phyloP scores from a whole-genome alignment of 2,888 invertebrate genomes.

The Coremacera marginata region DNA sequence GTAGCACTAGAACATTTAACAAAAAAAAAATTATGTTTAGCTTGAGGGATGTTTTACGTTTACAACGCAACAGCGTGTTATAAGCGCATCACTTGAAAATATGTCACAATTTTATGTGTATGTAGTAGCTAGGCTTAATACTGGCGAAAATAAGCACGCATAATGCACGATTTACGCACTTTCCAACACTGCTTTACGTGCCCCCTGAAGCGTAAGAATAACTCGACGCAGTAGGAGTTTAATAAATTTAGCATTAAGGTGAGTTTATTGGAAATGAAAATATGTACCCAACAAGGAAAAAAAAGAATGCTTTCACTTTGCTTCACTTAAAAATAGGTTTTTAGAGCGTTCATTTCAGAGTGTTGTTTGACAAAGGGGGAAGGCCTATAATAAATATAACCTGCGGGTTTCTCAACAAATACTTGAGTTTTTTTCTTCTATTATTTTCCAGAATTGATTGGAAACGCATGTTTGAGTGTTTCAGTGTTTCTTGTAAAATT shows the following conservation, averaged over 20 bases:
- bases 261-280: constrained; percentile 30
- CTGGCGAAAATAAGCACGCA: not conserved
- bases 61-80: constrained; percentile 15
- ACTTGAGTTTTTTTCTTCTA: not conserved
- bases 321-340: not conserved
- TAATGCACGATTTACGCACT: constrained; percentile 15
- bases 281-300: not conserved
- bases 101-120: constrained; percentile 55
- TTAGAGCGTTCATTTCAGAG: not conserved
- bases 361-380: constrained; percentile 49
- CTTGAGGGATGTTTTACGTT: constrained; percentile 53
- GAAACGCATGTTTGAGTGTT: constrained; percentile 42
- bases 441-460: constrained; percentile 37
- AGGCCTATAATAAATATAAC: constrained; percentile 61
- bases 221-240: constrained; percentile 53
- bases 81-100: constrained; percentile 56
- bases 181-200: not conserved
- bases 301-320: constrained; percentile 7
- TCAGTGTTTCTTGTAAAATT: not conserved
- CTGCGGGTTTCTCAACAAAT: constrained; percentile 14
- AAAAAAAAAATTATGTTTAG: constrained; percentile 35
- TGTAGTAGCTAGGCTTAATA: constrained; percentile 9
- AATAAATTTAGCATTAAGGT: constrained; percentile 48
- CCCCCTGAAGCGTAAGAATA: constrained; percentile 46
- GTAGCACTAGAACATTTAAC: too few relatives aligned